A percentile compares a stretch with the other conserved stretches of the same genome.
phyloP scores from a whole-genome alignment of 1,140 invertebrate species.

The Pteromalus puparum region DNA sequence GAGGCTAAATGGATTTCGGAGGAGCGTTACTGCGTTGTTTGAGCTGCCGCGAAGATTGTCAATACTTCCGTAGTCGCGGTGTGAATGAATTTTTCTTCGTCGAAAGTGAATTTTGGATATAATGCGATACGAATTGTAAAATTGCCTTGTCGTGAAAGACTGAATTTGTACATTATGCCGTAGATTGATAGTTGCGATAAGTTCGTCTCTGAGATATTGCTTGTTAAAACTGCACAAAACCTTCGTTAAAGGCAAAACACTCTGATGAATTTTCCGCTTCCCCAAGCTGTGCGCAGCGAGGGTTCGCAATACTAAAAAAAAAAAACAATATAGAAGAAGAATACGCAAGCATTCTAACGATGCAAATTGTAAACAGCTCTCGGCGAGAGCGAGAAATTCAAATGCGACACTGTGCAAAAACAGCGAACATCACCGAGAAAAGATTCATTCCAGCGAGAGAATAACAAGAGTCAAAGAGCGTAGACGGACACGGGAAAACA shows the following conservation, averaged over 20 bases:
- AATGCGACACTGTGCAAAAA: background rate
- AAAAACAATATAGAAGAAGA: background rate
- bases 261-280: too few relatives aligned
- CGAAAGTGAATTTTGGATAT: too few relatives aligned
- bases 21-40: background rate
- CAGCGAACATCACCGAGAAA: background rate
- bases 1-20: conserved; percentile 35
- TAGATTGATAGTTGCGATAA: too few relatives aligned
- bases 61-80: background rate
- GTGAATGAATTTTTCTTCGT: background rate
- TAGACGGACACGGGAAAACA: background rate
- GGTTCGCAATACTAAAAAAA: background rate
- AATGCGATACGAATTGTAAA: too few relatives aligned
- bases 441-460: conserved; percentile 1
- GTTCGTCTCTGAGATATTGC: too few relatives aligned
- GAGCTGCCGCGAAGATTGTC: background rate
- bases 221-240: too few relatives aligned
- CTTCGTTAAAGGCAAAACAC: too few relatives aligned
- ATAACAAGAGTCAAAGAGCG: background rate
- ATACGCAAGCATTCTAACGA: background rate
- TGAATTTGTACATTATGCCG: background rate
- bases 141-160: background rate
- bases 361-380: background rate
- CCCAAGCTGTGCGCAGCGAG: background rate
- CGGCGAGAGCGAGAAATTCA: background rate